Evolutionary conservation across 2,888 invertebrate species (phyloP), one percentile per base, ranked within the genome.

Genomic region (Drosophila neonasuta): DNA sequence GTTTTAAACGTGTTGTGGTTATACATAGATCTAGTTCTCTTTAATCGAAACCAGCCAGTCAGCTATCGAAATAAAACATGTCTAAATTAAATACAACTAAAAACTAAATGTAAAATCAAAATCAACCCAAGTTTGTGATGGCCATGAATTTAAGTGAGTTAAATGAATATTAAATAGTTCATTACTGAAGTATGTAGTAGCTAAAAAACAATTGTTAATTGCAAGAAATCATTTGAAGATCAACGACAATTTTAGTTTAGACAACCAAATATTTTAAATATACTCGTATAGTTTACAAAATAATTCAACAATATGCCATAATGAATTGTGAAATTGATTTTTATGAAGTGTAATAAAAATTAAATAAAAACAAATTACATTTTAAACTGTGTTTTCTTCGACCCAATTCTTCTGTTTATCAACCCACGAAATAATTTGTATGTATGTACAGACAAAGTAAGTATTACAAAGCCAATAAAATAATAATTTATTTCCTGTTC

Each of bases 91-190:
- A 52, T 30, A 56, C 55, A 67, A 57, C 46, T 13, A 46, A 42
- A 46, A 41, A 6, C 24, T 24, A 24, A 56, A 46, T 48, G 9
- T 3, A 39, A 34, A 75, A 77, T 59, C 48, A 46, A 83, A 80
- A 77, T 73, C 76, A 84, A 86, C 70, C 86, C 71, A 86, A 86
- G 76, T 86, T 81, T 81, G 81, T 81, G 81, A 81, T 81, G 86
- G 71, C 78, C 81, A 86, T 65, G 84, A 81, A 86, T 84, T 86
- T 81, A 86, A 75, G 81, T 75, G 60, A 71, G 71, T 64, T 62
- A 60, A 20, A 59, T 72, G 71, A 54, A 68, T 80, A 62, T 79
- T 58, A 13, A 74, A 54, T 57, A 61, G 62, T 24, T 48, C 64
- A 54, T 54, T 17, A 49, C 48, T 66, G 45, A 30, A 54, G 29